Evolutionary conservation across 2,888 invertebrate genomes (phyloP), one percentile per base, ranked within the genome.

Genomic region (Pachycephus smyrnensis): DNA sequence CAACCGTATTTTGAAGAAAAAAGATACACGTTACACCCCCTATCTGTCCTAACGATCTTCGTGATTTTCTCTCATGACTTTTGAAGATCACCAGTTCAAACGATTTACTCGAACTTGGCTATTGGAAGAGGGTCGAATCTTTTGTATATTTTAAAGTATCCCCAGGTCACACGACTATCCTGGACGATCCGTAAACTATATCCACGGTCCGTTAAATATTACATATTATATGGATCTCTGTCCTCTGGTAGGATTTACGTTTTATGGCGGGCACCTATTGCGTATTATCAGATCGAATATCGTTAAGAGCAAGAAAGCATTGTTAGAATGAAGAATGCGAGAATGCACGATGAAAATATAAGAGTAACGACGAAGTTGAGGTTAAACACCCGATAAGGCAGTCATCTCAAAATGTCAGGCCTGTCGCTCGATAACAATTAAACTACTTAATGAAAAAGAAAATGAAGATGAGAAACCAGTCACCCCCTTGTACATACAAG

Each of bases 401-500:
- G 76, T 75, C 78, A 84, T 82, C 83, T 82, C 80, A 78, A 75
- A 78, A 80, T 81, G 76, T 83, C 82, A 82, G 82, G 80, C 82
- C 80, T 80, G 81, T 83, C 79, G 79, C 83, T 85, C 84, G 86
- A 86, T 86, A 82, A 81, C 80, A 81, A 75, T 78, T 76, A 80
- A 78, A 80, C 76, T 75, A 78, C 71, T 68, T 71, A 71, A 12
- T 71, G 33, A 73, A 76, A 37, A 73, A 74, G 4, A 75, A 73
- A 68, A 55, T 69, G 12, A 30, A 40, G 84, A 85, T 85, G 55
- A 85, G 80, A 88, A 87, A 87, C 84, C 85, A 86, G 86, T 90
- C 89, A 91, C 85, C 89, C 87, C 90, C 55, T 90, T 91, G 91
- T 85, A 91, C 91, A 91, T 91, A 91, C 89, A 88, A 91, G 89